phyloP scores from a whole-genome alignment of 2,113 vertebrate species.

The Salvelinus namaycush region DNA sequence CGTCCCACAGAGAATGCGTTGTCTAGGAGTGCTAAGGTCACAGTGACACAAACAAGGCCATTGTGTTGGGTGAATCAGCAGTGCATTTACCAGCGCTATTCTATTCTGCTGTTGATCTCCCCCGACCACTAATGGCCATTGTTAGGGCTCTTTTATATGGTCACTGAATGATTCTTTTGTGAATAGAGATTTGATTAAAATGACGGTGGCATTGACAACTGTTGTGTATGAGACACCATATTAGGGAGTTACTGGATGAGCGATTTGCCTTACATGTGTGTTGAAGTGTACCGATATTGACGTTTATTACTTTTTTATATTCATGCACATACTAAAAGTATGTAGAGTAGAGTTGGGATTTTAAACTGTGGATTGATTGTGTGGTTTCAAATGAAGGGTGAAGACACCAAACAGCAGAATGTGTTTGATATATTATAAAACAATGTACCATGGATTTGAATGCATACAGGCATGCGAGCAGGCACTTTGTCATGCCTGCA shows the following conservation, averaged over 20 bases:
- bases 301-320: slow-evolving; percentile 11
- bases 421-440: slow-evolving; percentile 17
- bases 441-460: not conserved
- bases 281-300: slow-evolving; percentile 18
- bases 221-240: slow-evolving; percentile 28
- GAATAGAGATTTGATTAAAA: slow-evolving; percentile 50
- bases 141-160: slow-evolving; percentile 41
- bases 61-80: slow-evolving; percentile 47
- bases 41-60: slow-evolving; percentile 60
- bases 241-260: slow-evolving; percentile 19
- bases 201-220: slow-evolving; percentile 16
- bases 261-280: slow-evolving; percentile 9
- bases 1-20: slow-evolving; percentile 65
- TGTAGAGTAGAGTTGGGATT: slow-evolving; percentile 5
- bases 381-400: slow-evolving; percentile 17
- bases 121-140: slow-evolving; percentile 56
- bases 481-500: slow-evolving; percentile 24
- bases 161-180: slow-evolving; percentile 45
- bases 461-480: not conserved
- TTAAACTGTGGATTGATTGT: slow-evolving; percentile 12
- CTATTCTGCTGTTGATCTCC: slow-evolving; percentile 35
- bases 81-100: slow-evolving; percentile 33
- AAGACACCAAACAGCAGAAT: slow-evolving; percentile 40
- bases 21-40: slow-evolving; percentile 61
- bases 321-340: not conserved